Base-by-base conservation (phyloP, 2,113 vertebrate species). In the Chaenocephalus aceratus region DNA sequence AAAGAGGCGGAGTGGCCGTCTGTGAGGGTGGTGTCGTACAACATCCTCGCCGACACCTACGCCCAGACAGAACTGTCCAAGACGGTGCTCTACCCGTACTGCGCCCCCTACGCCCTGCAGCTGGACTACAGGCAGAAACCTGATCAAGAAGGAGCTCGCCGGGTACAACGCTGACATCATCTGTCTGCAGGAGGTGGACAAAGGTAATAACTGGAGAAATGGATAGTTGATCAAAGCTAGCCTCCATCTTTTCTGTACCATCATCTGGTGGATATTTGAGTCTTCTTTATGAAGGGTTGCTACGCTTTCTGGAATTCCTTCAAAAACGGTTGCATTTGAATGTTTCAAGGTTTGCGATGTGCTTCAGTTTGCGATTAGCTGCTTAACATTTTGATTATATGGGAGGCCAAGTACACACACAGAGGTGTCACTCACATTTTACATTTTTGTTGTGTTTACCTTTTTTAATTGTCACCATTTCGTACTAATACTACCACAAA, bases 181-280 rank as follows among this genome's bases (percentile, higher is more conserved):
- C 83, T 99, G 97, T 87, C 87, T 99, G 82, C 98, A 99, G 87
- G 98, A 99, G 87, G 98, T 99, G 9, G 98, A 99, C 77, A 96
- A 95, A 72, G 84, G 93, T 94, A 15, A 88, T 5, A 18, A 7
- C 5, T 64, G 18, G 18, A 13, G 36, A n/a, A 44, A 62, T 11
- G 0, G 9, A 4, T 10, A 45, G 21, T 21, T 62, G 1, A 6
- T 57, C 7, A 6, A 41, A 7, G 18, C 41, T 23, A 18, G 13
- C 26, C 5, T 58, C 45, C 30, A 30, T 9, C 11, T 57, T 30
- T 48, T 41, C 30, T 63, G 30, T 53, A 11, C 2, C 6, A 9
- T 45, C 12, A 23, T 23, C 30, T 41, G 10, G 21, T 3, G n/a
- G 2, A 16, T 49, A 5, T 10, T 2, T 23, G 30, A 1, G 16